Percentiles rank a stretch among this genome's conserved stretches.
These are phyloP conservation scores for Rattus rattus DNA, from an alignment of 2,113 vertebrate genomes.

Conservation along the genomic window DNA sequence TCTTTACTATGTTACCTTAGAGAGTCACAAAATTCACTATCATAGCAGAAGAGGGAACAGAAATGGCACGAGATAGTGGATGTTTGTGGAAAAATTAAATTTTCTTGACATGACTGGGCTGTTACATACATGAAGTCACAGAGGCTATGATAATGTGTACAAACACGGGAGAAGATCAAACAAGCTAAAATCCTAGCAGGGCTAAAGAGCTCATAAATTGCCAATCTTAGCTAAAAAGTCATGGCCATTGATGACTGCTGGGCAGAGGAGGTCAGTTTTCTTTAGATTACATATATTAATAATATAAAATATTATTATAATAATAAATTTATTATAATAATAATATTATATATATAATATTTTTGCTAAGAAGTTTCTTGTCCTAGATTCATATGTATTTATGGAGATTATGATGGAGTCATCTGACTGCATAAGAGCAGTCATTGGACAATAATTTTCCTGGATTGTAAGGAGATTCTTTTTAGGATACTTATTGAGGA, in stretches of 20 bases:
- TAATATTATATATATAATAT: too few species aligned
- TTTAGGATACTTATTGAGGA: conserved; percentile 58
- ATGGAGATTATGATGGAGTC: neutral
- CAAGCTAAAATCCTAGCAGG: neutral
- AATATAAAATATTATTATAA: too few species aligned
- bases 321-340: too few species aligned
- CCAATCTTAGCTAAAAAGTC: neutral
- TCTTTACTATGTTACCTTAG: neutral
- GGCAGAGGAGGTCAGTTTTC: neutral
- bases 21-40: conserved; percentile 26
- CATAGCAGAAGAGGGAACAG: neutral
- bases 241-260: neutral
- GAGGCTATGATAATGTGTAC: too few species aligned
- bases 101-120: neutral
- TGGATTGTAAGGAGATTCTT: conserved; percentile 64
- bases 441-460: conserved; percentile 24
- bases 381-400: neutral
- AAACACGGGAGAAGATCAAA: neutral
- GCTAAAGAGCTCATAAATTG: neutral
- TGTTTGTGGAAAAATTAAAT: neutral
- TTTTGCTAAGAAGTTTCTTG: too few species aligned
- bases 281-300: neutral
- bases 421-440: neutral
- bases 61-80: neutral
- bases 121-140: neutral